Percentiles rank a stretch among this genome's conserved stretches.
Evolutionary conservation across 2,797 vertebrate genomes (phyloP).

Genomic region (Gallinago solitaria): DNA sequence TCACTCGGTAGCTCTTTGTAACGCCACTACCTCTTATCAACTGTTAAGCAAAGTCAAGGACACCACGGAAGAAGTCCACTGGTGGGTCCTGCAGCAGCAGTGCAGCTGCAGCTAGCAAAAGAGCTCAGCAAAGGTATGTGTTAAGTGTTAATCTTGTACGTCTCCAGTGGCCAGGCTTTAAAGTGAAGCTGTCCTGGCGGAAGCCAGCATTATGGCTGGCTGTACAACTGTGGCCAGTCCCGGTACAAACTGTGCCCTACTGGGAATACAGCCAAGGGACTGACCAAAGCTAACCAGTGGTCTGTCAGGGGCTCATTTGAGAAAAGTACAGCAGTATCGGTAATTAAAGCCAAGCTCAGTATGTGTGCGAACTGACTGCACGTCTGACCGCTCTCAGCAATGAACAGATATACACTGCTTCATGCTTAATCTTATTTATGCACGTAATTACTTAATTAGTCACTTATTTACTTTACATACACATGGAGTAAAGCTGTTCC

Average conservation of each 20-base stretch:
- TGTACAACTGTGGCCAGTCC: background rate
- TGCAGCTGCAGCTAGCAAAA: background rate
- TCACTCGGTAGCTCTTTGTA: background rate
- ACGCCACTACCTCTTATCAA: background rate
- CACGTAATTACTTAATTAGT: background rate
- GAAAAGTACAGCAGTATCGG: background rate
- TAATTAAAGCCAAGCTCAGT: background rate
- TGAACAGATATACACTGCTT: background rate
- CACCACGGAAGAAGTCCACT: background rate
- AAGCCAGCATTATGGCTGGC: background rate
- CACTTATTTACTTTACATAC: conserved; percentile 55
- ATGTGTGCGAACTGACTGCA: background rate
- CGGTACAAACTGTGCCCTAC: background rate
- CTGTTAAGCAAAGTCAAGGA: background rate
- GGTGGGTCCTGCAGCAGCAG: background rate
- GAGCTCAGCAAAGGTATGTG: background rate
- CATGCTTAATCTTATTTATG: background rate
- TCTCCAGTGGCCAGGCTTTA: background rate
- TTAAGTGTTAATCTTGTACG: background rate
- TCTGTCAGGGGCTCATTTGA: background rate
- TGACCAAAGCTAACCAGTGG: background rate
- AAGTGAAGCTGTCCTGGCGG: background rate
- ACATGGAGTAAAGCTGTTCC: conserved; percentile 24
- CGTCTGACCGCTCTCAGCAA: background rate
- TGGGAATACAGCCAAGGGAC: background rate